These are phyloP conservation scores for Percopsis transmontana DNA, from an alignment of 2,113 vertebrate genomes.

Conservation along the genomic window DNA sequence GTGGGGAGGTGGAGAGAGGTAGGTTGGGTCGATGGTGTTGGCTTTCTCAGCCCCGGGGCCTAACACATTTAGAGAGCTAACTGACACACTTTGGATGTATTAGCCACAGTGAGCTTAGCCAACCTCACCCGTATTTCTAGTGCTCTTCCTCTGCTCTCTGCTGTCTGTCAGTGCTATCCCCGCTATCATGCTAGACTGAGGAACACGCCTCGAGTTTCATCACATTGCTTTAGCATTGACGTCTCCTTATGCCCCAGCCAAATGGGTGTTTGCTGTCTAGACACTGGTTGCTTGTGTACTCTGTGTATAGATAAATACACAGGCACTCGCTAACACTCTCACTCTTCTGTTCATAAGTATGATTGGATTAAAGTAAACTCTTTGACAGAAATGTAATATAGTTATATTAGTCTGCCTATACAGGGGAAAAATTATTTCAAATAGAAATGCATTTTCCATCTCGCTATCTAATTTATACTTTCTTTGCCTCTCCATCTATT, in stretches of 20 bases:
- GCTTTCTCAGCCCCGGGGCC: conserved; percentile 68
- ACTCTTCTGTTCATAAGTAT: conserved; percentile 73
- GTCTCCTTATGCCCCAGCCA: conserved; percentile 63
- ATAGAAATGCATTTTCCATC: conserved; percentile 74
- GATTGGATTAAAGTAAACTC: conserved; percentile 79
- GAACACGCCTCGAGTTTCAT: conserved; percentile 68
- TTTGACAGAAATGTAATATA: conserved; percentile 79
- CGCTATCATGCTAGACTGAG: conserved; percentile 27
- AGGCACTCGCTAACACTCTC: conserved; percentile 50
- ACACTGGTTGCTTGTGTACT: conserved; percentile 71
- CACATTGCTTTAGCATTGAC: conserved; percentile 79
- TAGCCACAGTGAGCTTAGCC: conserved; percentile 70
- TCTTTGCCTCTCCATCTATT: conserved; percentile 61
- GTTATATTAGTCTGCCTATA: conserved; percentile 75
- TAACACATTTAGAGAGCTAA: conserved; percentile 77
- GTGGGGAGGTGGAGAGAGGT: conserved; percentile 72
- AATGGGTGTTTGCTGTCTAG: conserved; percentile 76
- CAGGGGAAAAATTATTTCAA: conserved; percentile 75
- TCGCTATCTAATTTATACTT: conserved; percentile 74
- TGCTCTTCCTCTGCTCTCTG: conserved; percentile 41
- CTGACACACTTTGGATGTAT: conserved; percentile 79
- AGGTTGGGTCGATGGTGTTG: conserved; percentile 71
- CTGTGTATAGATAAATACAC: conserved; percentile 69
- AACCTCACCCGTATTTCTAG: conserved; percentile 56
- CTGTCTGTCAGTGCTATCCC: conserved; percentile 62